phyloP scores from a whole-genome alignment of 2,888 invertebrate species.

The Erynnis tages region DNA sequence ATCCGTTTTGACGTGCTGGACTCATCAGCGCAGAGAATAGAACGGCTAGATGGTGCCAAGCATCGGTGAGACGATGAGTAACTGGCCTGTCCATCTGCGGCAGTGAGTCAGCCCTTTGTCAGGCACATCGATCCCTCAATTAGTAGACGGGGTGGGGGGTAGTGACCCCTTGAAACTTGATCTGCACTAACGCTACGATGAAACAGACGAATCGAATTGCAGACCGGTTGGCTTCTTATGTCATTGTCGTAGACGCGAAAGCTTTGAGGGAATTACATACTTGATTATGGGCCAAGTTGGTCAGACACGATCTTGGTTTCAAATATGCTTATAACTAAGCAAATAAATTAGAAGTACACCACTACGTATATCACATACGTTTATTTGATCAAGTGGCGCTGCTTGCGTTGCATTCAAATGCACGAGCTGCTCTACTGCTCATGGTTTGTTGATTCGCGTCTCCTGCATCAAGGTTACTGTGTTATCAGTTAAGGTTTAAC shows the following conservation, averaged over 20 bases:
- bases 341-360: no score
- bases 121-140: background rate
- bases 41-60: constrained; percentile 49
- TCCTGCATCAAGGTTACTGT: background rate
- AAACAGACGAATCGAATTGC: constrained; percentile 8
- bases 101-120: constrained; percentile 6
- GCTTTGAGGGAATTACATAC: constrained; percentile 1
- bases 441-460: background rate
- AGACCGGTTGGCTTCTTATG: constrained; percentile 17
- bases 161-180: constrained; percentile 18
- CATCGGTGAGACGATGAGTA: constrained; percentile 35
- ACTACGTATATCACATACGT: no score
- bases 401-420: no score
- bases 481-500: constrained; percentile 29
- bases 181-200: constrained; percentile 7
- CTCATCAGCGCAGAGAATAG: constrained; percentile 51
- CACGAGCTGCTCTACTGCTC: background rate
- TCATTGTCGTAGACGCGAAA: constrained; percentile 4
- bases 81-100: constrained; percentile 27
- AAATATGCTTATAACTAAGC: background rate
- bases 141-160: constrained; percentile 20
- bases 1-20: constrained; percentile 22
- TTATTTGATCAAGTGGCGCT: no score
- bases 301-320: background rate
- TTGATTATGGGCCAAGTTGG: constrained; percentile 12